Percentiles rank a stretch among this genome's conserved stretches.
These are phyloP conservation scores for Denticeps clupeoides DNA, from an alignment of 2,797 vertebrate genomes.

Conservation along the genomic window DNA sequence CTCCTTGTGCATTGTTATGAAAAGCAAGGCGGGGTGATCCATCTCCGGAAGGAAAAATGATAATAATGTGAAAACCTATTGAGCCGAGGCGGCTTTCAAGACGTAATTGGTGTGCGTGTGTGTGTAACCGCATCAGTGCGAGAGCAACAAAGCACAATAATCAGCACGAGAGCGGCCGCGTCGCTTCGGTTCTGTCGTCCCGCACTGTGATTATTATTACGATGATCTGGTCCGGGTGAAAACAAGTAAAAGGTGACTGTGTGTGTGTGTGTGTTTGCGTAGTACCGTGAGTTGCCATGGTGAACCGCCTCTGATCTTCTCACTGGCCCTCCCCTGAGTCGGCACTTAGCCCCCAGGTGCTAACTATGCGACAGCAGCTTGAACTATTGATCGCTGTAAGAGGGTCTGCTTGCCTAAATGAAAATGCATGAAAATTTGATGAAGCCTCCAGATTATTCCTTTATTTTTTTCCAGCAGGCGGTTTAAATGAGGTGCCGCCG, in stretches of 20 bases:
- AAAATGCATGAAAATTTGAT: conserved; percentile 99
- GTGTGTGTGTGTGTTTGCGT: conserved; percentile 12
- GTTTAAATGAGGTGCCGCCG: conserved; percentile 61
- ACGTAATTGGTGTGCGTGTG: not conserved
- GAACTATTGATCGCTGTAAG: conserved; percentile 92
- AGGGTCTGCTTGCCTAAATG: conserved; percentile 77
- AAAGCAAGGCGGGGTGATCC: conserved; percentile 15
- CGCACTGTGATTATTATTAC: no score
- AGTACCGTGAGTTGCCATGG: conserved; percentile 27
- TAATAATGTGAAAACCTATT: conserved; percentile 21
- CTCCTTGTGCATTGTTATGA: conserved; percentile 29
- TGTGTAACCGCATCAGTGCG: conserved; percentile 11
- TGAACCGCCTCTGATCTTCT: conserved; percentile 46
- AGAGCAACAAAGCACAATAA: not conserved
- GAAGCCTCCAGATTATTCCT: conserved; percentile 79
- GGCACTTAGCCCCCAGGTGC: conserved; percentile 77
- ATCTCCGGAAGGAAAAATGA: conserved; percentile 18
- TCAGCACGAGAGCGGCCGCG: no score
- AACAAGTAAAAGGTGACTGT: conserved; percentile 26
- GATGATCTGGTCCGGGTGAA: conserved; percentile 5
- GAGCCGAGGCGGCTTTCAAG: not conserved
- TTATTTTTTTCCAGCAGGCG: conserved; percentile 41
- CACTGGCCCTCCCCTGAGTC: conserved; percentile 55
- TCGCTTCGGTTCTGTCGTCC: no score
- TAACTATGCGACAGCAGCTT: conserved; percentile 85